Percentiles rank a stretch among this genome's conserved stretches.
Conservation (phyloP, 1,140 invertebrate species). For the Papilio helenus region DNA sequence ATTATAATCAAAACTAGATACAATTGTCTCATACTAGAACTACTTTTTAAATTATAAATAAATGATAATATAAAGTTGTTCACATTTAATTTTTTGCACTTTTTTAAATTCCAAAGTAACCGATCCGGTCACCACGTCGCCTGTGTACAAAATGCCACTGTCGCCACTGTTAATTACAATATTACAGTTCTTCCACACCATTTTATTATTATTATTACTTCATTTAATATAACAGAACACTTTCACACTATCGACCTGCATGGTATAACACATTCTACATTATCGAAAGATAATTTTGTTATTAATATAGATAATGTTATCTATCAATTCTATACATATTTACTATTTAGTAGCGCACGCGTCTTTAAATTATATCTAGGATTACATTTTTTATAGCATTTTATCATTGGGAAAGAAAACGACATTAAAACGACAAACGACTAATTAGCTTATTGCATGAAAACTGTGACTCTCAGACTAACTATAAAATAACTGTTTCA, state of each 20-base stretch:
- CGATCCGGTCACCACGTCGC: constrained; percentile 68
- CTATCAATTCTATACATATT: constrained; percentile 11
- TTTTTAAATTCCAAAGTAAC: constrained; percentile 65
- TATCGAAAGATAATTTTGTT: constrained; percentile 36
- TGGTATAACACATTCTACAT: background rate
- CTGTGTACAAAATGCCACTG: constrained; percentile 64
- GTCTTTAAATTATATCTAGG: background rate
- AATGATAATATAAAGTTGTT: constrained; percentile 41
- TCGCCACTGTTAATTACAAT: constrained; percentile 64
- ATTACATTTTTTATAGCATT: background rate
- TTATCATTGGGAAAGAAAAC: too few species aligned
- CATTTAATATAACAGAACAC: background rate
- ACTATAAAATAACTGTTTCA: too few species aligned
- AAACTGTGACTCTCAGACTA: too few species aligned
- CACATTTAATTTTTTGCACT: constrained; percentile 66
- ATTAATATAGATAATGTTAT: constrained; percentile 31
- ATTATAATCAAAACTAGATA: background rate
- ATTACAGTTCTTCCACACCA: constrained; percentile 66
- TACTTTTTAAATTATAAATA: constrained; percentile 31
- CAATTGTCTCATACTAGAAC: background rate
- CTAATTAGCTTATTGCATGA: too few species aligned
- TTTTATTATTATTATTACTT: constrained; percentile 41
- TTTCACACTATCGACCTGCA: background rate
- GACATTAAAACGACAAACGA: too few species aligned
- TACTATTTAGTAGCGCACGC: background rate